These are phyloP conservation scores for Lagria hirta DNA, from an alignment of 2,888 invertebrate genomes.

Conservation along the genomic window DNA sequence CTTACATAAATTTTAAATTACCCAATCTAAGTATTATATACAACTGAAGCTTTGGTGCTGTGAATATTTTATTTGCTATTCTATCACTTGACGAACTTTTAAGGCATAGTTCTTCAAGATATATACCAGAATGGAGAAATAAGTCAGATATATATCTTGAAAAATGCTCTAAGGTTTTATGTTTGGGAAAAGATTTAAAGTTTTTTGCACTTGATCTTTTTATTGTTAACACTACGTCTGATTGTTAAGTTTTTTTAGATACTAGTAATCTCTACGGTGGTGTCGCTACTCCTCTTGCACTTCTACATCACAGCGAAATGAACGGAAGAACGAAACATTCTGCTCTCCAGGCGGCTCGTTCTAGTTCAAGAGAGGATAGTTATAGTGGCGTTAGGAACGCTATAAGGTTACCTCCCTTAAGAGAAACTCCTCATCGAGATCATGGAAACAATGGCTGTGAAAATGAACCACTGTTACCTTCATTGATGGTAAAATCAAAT, in stretches of 20 bases:
- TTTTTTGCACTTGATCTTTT: not conserved
- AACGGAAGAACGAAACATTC: slow-evolving; percentile 58
- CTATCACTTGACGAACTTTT: too few species aligned
- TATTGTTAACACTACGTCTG: slow-evolving; percentile 14
- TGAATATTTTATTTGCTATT: too few species aligned
- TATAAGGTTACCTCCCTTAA: slow-evolving; percentile 58
- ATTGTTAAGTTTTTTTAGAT: slow-evolving; percentile 41
- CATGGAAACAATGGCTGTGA: slow-evolving; percentile 55
- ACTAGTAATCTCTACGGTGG: slow-evolving; percentile 65
- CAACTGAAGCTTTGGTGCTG: too few species aligned
- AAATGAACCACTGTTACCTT: slow-evolving; percentile 60
- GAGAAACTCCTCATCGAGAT: slow-evolving; percentile 57
- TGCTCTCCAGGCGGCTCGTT: slow-evolving; percentile 47
- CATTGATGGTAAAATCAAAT: slow-evolving; percentile 39
- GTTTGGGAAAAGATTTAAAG: too few species aligned
- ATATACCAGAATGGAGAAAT: too few species aligned
- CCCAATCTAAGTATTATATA: too few species aligned
- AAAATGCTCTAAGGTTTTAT: too few species aligned
- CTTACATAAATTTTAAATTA: too few species aligned
- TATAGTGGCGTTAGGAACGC: slow-evolving; percentile 49
- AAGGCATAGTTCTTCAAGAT: too few species aligned
- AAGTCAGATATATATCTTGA: too few species aligned
- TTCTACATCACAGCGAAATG: slow-evolving; percentile 60
- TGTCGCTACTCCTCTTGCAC: slow-evolving; percentile 69
- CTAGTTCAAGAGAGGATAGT: slow-evolving; percentile 46